Base-by-base conservation (phyloP, 2,888 invertebrate species). In the Tenthredo scrophulariae region DNA sequence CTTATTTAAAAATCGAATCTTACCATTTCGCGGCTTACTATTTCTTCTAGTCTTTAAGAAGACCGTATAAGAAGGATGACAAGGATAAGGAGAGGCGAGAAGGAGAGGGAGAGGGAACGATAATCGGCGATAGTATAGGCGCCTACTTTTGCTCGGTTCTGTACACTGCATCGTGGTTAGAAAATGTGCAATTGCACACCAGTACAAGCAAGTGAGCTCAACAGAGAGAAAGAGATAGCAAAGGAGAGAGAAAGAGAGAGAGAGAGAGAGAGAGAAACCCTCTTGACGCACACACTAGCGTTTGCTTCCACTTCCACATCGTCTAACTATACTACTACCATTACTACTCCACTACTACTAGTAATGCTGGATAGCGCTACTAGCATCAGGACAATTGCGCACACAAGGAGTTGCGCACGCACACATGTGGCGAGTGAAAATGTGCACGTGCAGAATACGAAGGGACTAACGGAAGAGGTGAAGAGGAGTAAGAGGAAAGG, bases 181-280 rank as follows among this genome's bases (percentile, higher is more conserved):
- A 83, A 83, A 83, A 83, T 83, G 46, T 83, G 82, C 82, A 83
- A 83, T 83, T 67, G 82, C 82, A 83, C 82, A 37, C 40, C 9
- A 18, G n/a, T 26, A 74, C 58, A 40, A 40, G 62, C 43, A 58
- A n/a, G 50, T 50, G 40, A 50, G 33, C 6, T 50, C 13, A n/a
- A 37, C 40, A 67, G 84, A 77, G 58, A 6, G 84, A 75, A 65
- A 62, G 84, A 33, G 84, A 72, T 15, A 46, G 85, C 74, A 33
- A 43, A 4, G 84, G 85, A 62, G 83, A 70, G 54, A 67, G 87
- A 87, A 84, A 84, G 86, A 84, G 85, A 86, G 54, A 67, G 85
- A 82, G 77, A 87, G 85, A 80, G 86, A 84, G 85, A 85, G 54
- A 72, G 84, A 82, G 84, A 88, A 84, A 33, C 22, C 40, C 58